Percentiles rank a stretch among this genome's conserved stretches.
Conservation (phyloP, 2,888 invertebrate species). For the Dynastes maya region DNA sequence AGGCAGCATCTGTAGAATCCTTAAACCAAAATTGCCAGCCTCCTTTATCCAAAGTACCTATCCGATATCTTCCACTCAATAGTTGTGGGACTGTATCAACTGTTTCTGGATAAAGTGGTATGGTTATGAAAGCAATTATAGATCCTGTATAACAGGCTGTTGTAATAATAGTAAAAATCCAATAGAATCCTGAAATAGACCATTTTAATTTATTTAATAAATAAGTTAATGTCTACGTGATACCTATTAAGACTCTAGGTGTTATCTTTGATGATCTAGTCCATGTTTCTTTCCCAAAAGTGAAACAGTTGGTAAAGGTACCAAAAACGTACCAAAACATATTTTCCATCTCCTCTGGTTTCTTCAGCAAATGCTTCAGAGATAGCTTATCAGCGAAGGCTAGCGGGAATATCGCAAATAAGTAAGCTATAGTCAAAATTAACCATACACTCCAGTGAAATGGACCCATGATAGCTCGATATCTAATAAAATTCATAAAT, state of each 20-base stretch:
- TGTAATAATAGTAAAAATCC: conserved; percentile 89
- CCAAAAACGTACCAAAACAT: conserved; percentile 93
- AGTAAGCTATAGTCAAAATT: conserved; percentile 79
- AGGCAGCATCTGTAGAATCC: conserved; percentile 78
- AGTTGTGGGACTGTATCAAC: conserved; percentile 81
- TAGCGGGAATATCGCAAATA: conserved; percentile 83
- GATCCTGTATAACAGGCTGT: conserved; percentile 89
- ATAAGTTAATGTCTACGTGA: not conserved
- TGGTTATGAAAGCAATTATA: conserved; percentile 87
- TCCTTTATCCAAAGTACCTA: conserved; percentile 82
- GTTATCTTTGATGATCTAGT: conserved; percentile 79
- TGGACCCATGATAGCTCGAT: conserved; percentile 87
- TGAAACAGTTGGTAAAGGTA: conserved; percentile 87
- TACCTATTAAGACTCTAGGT: conserved; percentile 82
- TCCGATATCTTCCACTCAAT: conserved; percentile 78
- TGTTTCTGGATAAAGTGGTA: conserved; percentile 83
- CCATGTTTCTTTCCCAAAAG: conserved; percentile 83
- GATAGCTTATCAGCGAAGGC: conserved; percentile 83
- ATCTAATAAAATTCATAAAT: conserved; percentile 70
- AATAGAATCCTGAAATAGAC: conserved; percentile 78
- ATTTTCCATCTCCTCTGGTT: conserved; percentile 83
- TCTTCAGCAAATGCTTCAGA: conserved; percentile 77
- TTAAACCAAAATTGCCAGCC: conserved; percentile 85
- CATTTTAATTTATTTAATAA: not conserved
- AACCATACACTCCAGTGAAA: conserved; percentile 89